Percentiles rank a stretch among this genome's conserved stretches.
phyloP scores from a whole-genome alignment of 2,888 invertebrate genomes.

The Empis livida region DNA sequence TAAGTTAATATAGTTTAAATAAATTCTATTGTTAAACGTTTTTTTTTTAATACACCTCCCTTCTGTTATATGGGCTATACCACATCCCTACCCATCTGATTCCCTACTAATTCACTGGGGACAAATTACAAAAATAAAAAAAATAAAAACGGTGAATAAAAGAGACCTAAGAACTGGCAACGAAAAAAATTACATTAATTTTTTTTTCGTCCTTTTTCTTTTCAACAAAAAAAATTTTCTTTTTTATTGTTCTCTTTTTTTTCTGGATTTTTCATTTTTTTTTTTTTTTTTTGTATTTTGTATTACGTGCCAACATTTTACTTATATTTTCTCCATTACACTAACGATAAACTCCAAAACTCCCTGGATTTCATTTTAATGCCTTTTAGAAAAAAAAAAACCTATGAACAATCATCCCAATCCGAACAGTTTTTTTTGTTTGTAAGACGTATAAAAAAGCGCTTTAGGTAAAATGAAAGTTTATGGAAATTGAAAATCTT shows the following conservation, averaged over 20 bases:
- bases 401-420: no score
- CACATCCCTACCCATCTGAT: no score
- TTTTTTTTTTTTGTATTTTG: not conserved
- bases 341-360: not conserved
- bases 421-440: no score
- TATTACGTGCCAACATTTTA: not conserved
- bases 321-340: not conserved
- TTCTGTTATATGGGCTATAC: no score
- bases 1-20: slow-evolving; percentile 1
- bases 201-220: slow-evolving; percentile 3
- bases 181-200: slow-evolving; percentile 5
- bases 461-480: no score
- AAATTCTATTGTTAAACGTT: not conserved
- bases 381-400: no score
- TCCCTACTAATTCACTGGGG: no score
- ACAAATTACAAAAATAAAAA: not conserved
- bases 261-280: not conserved
- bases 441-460: no score
- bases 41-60: no score
- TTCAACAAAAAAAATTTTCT: not conserved
- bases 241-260: no score
- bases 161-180: slow-evolving; percentile 3
- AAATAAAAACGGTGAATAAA: slow-evolving; percentile 2
- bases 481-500: no score
- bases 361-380: not conserved